A percentile compares a stretch with the other conserved stretches of the same genome.
Conservation (phyloP, 2,113 vertebrate species). For the Rhinichthys klamathensis region DNA sequence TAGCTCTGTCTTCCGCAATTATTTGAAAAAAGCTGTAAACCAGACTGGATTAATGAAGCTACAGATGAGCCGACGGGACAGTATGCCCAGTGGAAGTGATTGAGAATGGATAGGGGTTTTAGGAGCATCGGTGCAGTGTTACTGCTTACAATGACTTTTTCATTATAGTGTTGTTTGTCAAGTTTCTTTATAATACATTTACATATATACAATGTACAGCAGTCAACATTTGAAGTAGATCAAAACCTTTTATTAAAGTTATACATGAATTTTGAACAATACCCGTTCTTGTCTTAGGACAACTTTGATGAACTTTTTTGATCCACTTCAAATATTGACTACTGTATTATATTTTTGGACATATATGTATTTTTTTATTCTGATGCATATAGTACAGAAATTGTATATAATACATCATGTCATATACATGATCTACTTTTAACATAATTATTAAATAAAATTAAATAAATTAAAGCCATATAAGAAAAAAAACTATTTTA, state of each 20-base stretch:
- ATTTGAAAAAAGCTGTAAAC: slow-evolving; percentile 60
- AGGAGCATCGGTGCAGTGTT: not conserved
- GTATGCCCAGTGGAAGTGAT: slow-evolving; percentile 25
- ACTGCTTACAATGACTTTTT: not conserved
- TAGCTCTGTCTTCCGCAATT: slow-evolving; percentile 74
- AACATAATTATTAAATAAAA: not conserved
- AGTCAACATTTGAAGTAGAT: too few relatives aligned
- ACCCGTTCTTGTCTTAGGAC: too few relatives aligned
- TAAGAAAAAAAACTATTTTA: not conserved
- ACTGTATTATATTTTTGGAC: not conserved
- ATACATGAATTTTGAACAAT: too few relatives aligned
- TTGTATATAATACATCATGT: not conserved
- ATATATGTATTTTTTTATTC: not conserved
- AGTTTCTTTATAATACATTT: not conserved
- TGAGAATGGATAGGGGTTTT: not conserved
- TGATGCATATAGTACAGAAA: not conserved
- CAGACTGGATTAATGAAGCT: slow-evolving; percentile 17
- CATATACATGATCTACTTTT: not conserved
- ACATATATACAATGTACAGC: not conserved
- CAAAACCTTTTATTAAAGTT: too few relatives aligned
- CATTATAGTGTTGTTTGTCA: not conserved
- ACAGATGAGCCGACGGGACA: slow-evolving; percentile 27
- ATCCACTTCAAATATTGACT: too few relatives aligned
- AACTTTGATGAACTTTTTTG: too few relatives aligned
- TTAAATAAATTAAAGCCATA: not conserved